A percentile compares a stretch with the other conserved stretches of the same genome.
Evolutionary conservation across 2,113 vertebrate genomes (phyloP).

Genomic region (Silurus meridionalis): DNA sequence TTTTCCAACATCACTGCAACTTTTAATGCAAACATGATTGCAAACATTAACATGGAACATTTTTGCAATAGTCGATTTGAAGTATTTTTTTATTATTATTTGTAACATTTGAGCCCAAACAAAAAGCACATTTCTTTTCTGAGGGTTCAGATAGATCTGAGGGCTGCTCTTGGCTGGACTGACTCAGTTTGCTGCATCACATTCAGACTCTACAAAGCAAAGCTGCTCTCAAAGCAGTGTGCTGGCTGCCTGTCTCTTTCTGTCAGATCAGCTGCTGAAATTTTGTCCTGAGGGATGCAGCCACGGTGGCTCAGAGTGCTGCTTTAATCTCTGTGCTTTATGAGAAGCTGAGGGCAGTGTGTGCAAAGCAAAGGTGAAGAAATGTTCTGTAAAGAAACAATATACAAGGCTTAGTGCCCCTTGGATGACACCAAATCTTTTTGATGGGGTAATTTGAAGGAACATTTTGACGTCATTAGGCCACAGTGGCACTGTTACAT

Average conservation of each 20-base stretch:
- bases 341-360: conserved; percentile 41
- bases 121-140: neutral
- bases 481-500: neutral
- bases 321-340: conserved; percentile 49
- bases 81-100: neutral
- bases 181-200: conserved; percentile 20
- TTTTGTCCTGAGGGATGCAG: conserved; percentile 37
- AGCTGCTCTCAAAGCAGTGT: conserved; percentile 32
- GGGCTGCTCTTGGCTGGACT: conserved; percentile 13
- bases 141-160: neutral
- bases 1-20: neutral
- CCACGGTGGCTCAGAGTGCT: conserved; percentile 32
- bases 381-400: conserved; percentile 12
- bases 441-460: neutral
- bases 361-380: conserved; percentile 33
- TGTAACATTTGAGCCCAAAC: neutral
- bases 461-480: neutral
- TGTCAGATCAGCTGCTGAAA: conserved; percentile 45
- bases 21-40: neutral
- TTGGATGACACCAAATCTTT: conserved; percentile 13
- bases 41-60: neutral
- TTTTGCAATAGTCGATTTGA: neutral
- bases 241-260: conserved; percentile 35
- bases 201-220: conserved; percentile 28
- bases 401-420: conserved; percentile 13